A percentile compares a stretch with the other conserved stretches of the same genome.
These are phyloP conservation scores for Acronicta alni DNA, from an alignment of 2,888 invertebrate genomes.

Conservation along the genomic window DNA sequence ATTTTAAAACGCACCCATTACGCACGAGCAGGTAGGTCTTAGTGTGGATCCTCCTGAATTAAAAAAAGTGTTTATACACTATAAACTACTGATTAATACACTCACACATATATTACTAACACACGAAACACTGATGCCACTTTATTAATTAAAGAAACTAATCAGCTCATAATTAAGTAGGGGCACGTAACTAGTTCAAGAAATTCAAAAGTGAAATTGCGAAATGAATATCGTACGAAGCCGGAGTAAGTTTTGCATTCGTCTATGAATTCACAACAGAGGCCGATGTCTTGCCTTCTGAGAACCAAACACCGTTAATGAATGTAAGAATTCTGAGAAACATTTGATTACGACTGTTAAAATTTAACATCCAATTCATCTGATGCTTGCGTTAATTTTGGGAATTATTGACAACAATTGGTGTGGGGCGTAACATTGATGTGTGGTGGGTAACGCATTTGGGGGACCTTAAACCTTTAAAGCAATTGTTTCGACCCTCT, in stretches of 20 bases:
- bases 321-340: constrained; percentile 22
- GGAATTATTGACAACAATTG: background rate
- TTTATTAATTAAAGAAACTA: constrained; percentile 33
- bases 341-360: constrained; percentile 2
- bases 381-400: background rate
- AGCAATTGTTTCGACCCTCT: too few species aligned
- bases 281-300: constrained; percentile 21
- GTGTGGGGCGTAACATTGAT: too few species aligned
- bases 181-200: constrained; percentile 52
- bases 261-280: constrained; percentile 49
- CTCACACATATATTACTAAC: constrained; percentile 1
- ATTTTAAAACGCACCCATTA: background rate
- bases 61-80: background rate
- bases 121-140: background rate
- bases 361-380: constrained; percentile 3
- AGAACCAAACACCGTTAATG: constrained; percentile 42
- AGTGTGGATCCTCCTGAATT: background rate
- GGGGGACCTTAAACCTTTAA: too few species aligned
- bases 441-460: too few species aligned
- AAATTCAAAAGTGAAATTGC: constrained; percentile 56
- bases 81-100: background rate
- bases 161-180: constrained; percentile 46
- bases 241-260: constrained; percentile 37
- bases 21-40: background rate
- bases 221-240: constrained; percentile 49